Evolutionary conservation across 2,797 vertebrate genomes (phyloP), one percentile per base, ranked within the genome.

Genomic region (Epinephelus malabaricus): DNA sequence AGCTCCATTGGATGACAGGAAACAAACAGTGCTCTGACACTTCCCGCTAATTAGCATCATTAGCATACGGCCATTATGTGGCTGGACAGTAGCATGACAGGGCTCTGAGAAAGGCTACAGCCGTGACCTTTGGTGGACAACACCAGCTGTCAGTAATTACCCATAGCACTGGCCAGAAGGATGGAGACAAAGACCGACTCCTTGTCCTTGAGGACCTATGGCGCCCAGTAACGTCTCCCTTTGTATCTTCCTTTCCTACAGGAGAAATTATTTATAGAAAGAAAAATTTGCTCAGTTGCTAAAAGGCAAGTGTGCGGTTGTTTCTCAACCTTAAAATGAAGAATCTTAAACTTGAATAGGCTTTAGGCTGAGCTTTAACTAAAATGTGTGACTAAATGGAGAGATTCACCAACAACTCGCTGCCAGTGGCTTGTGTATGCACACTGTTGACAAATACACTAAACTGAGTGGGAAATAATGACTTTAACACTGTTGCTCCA

Each of bases 91-190:
- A 87, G 91, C 94, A 91, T 95, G 95, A 95, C 95, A 95, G 93
- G 92, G 89, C 94, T 94, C 78, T 69, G 75, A 89, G 92, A 95
- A 82, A 89, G 90, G 92, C 93, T 94, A 92, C 93, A 92, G 90
- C 84, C 43, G 87, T 96, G 96, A 96, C 96, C 96, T 96, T 96
- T 95, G 84, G 89, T 79, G 93, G 95, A 95, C 95, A 95, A 89
- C 94, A 92, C 94, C 95, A 94, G 95, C 95, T 96, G 96, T 94
- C 95, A 95, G 92, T 95, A 95, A 95, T 96, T 96, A 96, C 92
- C 93, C 92, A 69, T 83, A 88, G 90, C 89, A 70, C 55, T 62
- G 83, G 85, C 89, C 86, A 68, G 45, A 79, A 84, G 81, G 86
- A 80, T 76, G 54, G 82, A 85, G 76, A 92, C 87, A 68, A 80